Evolutionary conservation across 1,140 invertebrate genomes (phyloP), one percentile per base, ranked within the genome.

Genomic region (Cotesia typhae): DNA sequence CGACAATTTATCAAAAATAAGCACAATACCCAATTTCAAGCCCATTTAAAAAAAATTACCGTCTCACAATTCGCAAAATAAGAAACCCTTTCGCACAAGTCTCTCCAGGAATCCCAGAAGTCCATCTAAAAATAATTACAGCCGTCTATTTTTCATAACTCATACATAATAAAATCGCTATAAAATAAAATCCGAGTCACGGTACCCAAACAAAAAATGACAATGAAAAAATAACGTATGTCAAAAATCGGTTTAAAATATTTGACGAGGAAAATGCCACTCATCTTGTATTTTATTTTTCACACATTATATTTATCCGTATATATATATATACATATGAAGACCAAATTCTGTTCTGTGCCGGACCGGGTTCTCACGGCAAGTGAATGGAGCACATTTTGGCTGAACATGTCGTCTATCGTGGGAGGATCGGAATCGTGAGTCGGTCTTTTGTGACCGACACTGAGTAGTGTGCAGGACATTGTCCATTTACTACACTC

Each of bases 281-380:
- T 47, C 41, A 47, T 47, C 41, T 47, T 47, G 0, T 47, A 47
- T 47, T 47, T 47, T 28, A 28, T 28, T 28, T 47, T 47, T 47
- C 41, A 47, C 41, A 47, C 41, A 9, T 10, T 12, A 38, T 7
- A 65, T n/a, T 14, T 38, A 47, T 12, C 20, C 35, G 35, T 63
- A 20, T 63, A 63, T 36, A 63, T 4, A 37, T 37, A 63, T 36
- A 17, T 28, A 37, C 35, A 35, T 36, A 28, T 63, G 17, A 38
- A n/a, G 63, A 17, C 85, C 85, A 87, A 86, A 87, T 86, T 86
- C 86, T 84, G 86, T 28, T 28, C 28, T 28, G 28, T 28, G 28
- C 28, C 28, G 28, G 85, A 86, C 85, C 82, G 83, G 81, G 84
- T 87, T 87, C 86, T 87, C 86, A 87, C 86, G 86, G 82, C 78